These are phyloP conservation scores for Perithous albicinctus DNA, from an alignment of 2,888 invertebrate genomes.

Conservation along the genomic window DNA sequence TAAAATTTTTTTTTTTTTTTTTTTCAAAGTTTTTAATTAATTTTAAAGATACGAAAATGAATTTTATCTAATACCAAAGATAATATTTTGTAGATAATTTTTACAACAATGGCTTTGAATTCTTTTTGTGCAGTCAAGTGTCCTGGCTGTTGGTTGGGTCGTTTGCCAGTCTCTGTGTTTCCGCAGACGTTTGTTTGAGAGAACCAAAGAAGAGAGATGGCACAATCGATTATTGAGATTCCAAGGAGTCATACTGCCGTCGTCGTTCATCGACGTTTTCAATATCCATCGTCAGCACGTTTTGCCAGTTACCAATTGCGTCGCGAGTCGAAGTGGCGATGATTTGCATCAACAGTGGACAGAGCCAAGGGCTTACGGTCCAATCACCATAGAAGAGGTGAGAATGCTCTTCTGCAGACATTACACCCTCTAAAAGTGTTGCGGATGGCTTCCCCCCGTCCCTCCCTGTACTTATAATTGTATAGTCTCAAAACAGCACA, in stretches of 20 bases:
- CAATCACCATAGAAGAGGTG: conserved; percentile 81
- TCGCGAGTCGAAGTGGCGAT: conserved; percentile 58
- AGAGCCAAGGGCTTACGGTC: conserved; percentile 72
- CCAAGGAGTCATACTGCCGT: conserved; percentile 69
- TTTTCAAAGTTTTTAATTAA: no score
- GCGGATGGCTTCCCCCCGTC: not conserved
- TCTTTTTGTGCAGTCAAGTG: conserved; percentile 86
- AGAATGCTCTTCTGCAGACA: conserved; percentile 72
- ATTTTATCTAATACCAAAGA: no score
- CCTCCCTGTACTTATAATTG: not conserved
- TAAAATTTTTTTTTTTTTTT: not conserved
- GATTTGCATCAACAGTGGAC: conserved; percentile 47
- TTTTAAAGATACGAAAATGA: no score
- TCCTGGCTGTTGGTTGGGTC: conserved; percentile 88
- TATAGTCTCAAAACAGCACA: not conserved
- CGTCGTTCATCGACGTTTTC: conserved; percentile 71
- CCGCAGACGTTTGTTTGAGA: conserved; percentile 76
- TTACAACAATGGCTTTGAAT: no score
- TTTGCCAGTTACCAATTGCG: conserved; percentile 75
- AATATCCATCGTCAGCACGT: conserved; percentile 74
- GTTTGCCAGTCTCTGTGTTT: conserved; percentile 86
- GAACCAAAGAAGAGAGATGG: conserved; percentile 68
- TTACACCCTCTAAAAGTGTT: conserved; percentile 14
- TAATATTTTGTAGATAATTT: no score
- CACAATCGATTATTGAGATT: conserved; percentile 70